phyloP scores from a whole-genome alignment of 2,797 vertebrate genomes.

The Rhynchonycteris naso region DNA sequence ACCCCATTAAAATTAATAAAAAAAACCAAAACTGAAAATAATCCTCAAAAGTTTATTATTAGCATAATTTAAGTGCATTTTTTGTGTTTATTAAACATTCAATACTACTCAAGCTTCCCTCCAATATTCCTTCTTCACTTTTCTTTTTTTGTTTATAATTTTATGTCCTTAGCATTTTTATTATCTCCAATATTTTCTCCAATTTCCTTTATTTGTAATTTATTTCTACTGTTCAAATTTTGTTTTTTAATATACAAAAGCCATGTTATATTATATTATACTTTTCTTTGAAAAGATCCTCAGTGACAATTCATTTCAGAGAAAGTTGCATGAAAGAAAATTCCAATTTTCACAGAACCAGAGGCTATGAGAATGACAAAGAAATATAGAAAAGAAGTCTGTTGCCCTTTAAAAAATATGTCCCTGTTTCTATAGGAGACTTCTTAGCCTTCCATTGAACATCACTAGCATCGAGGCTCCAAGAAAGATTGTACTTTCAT shows the following conservation, averaged over 20 bases:
- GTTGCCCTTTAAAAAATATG: neutral
- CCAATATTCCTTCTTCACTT: neutral
- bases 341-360: neutral
- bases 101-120: neutral
- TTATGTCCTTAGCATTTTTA: neutral
- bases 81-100: neutral
- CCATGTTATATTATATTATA: neutral
- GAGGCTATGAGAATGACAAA: neutral
- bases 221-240: neutral
- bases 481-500: neutral
- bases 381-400: neutral
- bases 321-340: neutral
- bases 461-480: neutral
- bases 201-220: conserved; percentile 23
- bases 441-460: neutral
- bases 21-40: neutral
- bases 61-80: neutral
- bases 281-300: conserved; percentile 33
- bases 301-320: neutral
- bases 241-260: conserved; percentile 11
- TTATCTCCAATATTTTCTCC: neutral
- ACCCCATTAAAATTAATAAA: too few relatives aligned
- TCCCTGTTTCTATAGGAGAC: neutral
- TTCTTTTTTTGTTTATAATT: neutral
- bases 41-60: neutral